Conservation (phyloP, 2,888 invertebrate genomes). For the Colletes collaris region DNA sequence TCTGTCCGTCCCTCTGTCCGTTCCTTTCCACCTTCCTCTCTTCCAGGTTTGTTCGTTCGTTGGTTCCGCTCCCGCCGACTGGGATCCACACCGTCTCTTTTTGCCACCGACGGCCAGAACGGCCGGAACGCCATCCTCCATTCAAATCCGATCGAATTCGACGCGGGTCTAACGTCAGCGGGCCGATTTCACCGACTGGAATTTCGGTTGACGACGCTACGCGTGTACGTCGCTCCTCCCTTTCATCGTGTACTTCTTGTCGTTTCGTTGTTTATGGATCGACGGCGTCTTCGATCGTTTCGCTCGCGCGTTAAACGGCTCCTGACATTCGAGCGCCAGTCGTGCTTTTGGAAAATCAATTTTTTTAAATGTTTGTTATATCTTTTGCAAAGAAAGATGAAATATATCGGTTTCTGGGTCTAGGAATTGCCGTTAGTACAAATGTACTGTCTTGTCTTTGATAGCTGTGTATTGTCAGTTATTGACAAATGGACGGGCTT, state of each 20-base stretch:
- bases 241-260: background rate
- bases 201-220: constrained; percentile 52
- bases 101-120: constrained; percentile 1
- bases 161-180: constrained; percentile 22
- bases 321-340: background rate
- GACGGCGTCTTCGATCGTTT: too few species aligned
- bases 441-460: too few species aligned
- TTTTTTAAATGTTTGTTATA: too few species aligned
- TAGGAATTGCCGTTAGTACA: too few species aligned
- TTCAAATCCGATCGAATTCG: constrained; percentile 58
- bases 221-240: background rate
- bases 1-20: constrained; percentile 77
- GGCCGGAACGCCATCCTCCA: constrained; percentile 5
- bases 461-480: too few species aligned
- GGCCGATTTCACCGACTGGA: constrained; percentile 56
- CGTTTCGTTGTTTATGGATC: too few species aligned
- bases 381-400: too few species aligned
- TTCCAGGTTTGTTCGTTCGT: constrained; percentile 70
- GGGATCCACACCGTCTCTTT: constrained; percentile 11
- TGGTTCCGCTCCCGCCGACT: constrained; percentile 66
- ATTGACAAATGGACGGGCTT: too few species aligned
- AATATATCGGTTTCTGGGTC: too few species aligned
- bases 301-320: background rate
- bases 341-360: too few species aligned
- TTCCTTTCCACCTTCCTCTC: constrained; percentile 63